Evolutionary conservation across 2,113 vertebrate species (phyloP).

Genomic region (Charadrius vociferus): DNA sequence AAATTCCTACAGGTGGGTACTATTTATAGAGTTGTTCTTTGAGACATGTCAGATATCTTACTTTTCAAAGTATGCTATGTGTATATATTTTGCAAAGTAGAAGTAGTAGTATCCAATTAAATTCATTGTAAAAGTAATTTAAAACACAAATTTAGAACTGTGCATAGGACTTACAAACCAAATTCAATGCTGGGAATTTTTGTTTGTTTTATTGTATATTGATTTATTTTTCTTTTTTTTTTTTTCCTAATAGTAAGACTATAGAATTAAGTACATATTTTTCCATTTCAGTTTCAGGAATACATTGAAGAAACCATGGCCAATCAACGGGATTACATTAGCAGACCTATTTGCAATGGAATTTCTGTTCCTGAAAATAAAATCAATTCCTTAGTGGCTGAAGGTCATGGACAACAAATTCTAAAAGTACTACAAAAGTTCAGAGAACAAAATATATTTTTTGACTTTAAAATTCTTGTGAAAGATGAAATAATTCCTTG

Average conservation of each 20-base stretch:
- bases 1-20: constrained; percentile 14
- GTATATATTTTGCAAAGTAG: neutral
- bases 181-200: neutral
- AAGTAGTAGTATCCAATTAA: neutral
- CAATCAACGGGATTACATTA: constrained; percentile 68
- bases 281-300: constrained; percentile 58
- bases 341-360: constrained; percentile 74
- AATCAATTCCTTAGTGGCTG: constrained; percentile 80
- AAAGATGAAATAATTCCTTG: constrained; percentile 88
- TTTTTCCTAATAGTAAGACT: neutral
- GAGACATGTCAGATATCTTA: neutral
- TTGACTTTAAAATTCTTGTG: constrained; percentile 92
- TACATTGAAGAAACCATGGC: constrained; percentile 74
- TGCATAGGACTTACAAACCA: neutral
- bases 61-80: neutral
- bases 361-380: constrained; percentile 77
- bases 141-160: neutral
- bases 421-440: constrained; percentile 87
- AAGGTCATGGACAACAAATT: constrained; percentile 90
- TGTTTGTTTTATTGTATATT: neutral
- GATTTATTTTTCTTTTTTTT: neutral
- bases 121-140: neutral
- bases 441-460: constrained; percentile 87
- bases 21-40: neutral
- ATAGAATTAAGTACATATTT: constrained; percentile 30